Percentiles rank a stretch among this genome's conserved stretches.
Evolutionary conservation across 2,888 invertebrate species (phyloP).

Genomic region (Ryuthela nishihirai): DNA sequence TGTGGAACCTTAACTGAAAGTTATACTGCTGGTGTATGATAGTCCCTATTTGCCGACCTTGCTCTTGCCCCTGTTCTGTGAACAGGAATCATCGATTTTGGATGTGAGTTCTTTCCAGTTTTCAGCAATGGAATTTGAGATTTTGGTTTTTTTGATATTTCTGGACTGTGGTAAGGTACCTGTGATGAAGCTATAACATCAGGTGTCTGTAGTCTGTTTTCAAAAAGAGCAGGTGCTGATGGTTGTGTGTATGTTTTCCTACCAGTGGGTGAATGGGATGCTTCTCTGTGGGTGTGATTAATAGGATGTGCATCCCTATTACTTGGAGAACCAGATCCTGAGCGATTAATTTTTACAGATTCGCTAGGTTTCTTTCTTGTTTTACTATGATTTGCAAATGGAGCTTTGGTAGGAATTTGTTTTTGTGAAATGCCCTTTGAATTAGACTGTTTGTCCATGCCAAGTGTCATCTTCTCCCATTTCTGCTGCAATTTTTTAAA

Average conservation of each 20-base stretch:
- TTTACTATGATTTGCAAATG: no score
- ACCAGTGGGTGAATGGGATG: slow-evolving; percentile 8
- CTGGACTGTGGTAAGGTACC: slow-evolving; percentile 1
- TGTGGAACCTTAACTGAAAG: no score
- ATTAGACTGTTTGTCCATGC: slow-evolving; percentile 29
- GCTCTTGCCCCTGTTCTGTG: slow-evolving; percentile 25
- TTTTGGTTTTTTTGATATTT: slow-evolving; percentile 7
- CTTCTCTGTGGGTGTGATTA: slow-evolving; percentile 22
- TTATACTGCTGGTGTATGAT: no score
- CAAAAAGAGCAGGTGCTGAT: slow-evolving; percentile 3
- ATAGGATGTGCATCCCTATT: no score
- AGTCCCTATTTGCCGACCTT: slow-evolving; percentile 30
- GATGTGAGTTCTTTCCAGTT: slow-evolving; percentile 14
- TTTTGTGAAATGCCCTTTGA: no score
- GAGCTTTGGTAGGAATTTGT: no score
- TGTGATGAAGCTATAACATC: slow-evolving; percentile 6
- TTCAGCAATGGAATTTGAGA: slow-evolving; percentile 29
- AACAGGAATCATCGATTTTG: slow-evolving; percentile 33
- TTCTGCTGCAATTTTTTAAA: slow-evolving; percentile 72
- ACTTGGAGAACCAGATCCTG: no score
- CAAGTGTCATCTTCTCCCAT: slow-evolving; percentile 67
- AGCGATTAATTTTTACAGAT: neutral
- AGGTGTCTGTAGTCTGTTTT: slow-evolving; percentile 5
- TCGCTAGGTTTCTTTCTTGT: neutral
- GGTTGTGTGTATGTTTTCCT: neutral